A percentile compares a stretch with the other conserved stretches of the same genome.
phyloP scores from a whole-genome alignment of 2,797 vertebrate genomes.

The Mormyrus proboscirostris region DNA sequence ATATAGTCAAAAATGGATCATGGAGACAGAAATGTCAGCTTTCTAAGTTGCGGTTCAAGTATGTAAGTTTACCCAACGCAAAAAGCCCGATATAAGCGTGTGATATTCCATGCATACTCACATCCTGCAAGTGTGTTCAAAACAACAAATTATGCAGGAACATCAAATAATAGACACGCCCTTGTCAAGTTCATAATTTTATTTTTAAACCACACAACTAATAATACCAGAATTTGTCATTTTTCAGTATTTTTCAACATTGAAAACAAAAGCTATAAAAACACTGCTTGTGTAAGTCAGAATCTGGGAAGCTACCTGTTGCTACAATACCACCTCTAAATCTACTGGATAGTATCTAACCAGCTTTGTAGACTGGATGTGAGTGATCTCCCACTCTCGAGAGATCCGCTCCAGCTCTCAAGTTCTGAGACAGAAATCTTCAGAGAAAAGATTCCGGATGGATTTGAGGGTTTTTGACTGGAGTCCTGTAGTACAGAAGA shows the following conservation, averaged over 20 bases:
- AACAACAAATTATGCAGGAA: background rate
- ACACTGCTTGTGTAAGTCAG: background rate
- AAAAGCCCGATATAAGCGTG: background rate
- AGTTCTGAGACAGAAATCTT: background rate
- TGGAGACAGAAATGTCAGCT: background rate
- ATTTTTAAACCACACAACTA: background rate
- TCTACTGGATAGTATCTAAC: background rate
- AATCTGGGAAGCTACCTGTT: background rate
- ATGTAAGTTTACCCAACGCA: background rate
- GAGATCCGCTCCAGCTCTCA: background rate
- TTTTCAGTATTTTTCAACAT: background rate
- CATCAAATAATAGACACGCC: background rate
- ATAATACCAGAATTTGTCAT: background rate
- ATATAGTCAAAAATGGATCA: background rate
- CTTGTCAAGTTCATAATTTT: background rate
- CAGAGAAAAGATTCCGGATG: background rate
- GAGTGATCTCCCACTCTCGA: background rate
- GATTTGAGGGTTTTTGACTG: background rate
- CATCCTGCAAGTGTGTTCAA: background rate
- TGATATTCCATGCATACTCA: background rate
- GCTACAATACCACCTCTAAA: background rate
- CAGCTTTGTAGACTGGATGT: background rate
- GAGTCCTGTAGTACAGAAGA: background rate
- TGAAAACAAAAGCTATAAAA: background rate
- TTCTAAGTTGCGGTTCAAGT: background rate